Base-by-base conservation (phyloP, 2,888 invertebrate genomes). In the Liopterus haemorrhoidalis region DNA sequence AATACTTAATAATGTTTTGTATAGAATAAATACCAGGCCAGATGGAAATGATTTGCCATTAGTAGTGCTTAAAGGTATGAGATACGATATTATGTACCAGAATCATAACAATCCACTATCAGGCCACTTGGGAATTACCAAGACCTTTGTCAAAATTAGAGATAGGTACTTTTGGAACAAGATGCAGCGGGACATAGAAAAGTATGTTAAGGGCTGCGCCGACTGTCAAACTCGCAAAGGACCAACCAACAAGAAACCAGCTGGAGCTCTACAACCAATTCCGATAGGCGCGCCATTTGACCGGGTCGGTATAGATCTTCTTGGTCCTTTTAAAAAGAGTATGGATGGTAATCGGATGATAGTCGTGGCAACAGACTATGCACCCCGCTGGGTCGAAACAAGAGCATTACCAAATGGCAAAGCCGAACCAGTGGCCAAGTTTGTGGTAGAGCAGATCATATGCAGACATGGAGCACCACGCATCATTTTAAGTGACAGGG, bases 291-390 rank as follows among this genome's bases (percentile, higher is more conserved):
- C 22, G 22, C 41, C 44, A 11, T 49, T 55, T 19, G 51, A 49
- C 16, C 41, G 18, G 31, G 54, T 35, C 54, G 48, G n/a, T n/a
- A n/a, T n/a, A n/a, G n/a, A n/a, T n/a, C n/a, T n/a, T n/a, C n/a
- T n/a, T n/a, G n/a, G n/a, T n/a, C n/a, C n/a, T n/a, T n/a, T n/a
- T n/a, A n/a, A n/a, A n/a, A n/a, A n/a, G n/a, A n/a, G n/a, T n/a
- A n/a, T n/a, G n/a, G n/a, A n/a, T n/a, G n/a, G n/a, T n/a, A n/a
- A n/a, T n/a, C n/a, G n/a, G 1, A 39, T 52, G 6, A 56, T 58
- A 4, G 41, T 57, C 1, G 55, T 58, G 5, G 54, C 56, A 0
- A 56, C 55, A 1, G 56, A 54, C 36, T 59, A 54, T 21, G 52
- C 56, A 5, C 53, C 57, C 1, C 22, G 52, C 15, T 59, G 46